Conservation (phyloP, 2,888 invertebrate genomes). For the Caenorhabditis sp. region DNA sequence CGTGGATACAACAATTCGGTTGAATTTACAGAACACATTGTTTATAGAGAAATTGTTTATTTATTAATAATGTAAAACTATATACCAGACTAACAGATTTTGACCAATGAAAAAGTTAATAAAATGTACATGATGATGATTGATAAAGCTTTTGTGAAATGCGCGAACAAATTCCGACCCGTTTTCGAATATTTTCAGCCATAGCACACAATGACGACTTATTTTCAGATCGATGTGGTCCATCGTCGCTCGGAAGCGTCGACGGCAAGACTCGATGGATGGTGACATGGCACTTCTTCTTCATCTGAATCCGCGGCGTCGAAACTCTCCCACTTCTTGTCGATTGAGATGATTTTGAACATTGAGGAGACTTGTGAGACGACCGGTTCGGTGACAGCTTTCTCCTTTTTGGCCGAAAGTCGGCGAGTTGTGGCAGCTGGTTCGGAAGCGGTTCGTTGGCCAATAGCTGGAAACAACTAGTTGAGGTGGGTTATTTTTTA, state of each 20-base stretch:
- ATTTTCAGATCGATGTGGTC: slow-evolving; percentile 25
- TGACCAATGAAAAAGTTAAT: not conserved
- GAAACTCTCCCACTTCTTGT: slow-evolving; percentile 59
- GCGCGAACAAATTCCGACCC: not conserved
- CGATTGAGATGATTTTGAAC: slow-evolving; percentile 63
- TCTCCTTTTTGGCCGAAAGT: slow-evolving; percentile 48
- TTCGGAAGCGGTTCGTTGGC: slow-evolving; percentile 49
- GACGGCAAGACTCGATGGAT: slow-evolving; percentile 3
- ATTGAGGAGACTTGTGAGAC: slow-evolving; percentile 43
- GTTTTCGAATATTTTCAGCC: not conserved
- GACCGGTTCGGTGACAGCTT: slow-evolving; percentile 49
- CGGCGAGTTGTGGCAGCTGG: slow-evolving; percentile 47
- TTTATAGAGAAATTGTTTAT: not conserved
- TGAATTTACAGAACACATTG: too few relatives aligned
- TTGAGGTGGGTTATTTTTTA: not conserved
- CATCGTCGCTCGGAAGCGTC: slow-evolving; percentile 31
- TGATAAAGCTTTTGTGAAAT: not conserved
- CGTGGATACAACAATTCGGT: too few relatives aligned
- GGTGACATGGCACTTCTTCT: slow-evolving; percentile 10
- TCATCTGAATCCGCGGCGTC: slow-evolving; percentile 57
- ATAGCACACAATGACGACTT: not conserved
- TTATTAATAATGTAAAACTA: not conserved
- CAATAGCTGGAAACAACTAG: slow-evolving; percentile 28
- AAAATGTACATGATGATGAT: slow-evolving; percentile 1
- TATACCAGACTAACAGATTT: not conserved